Base-by-base conservation (phyloP, 2,113 vertebrate species). In the Hyperopisus bebe region DNA sequence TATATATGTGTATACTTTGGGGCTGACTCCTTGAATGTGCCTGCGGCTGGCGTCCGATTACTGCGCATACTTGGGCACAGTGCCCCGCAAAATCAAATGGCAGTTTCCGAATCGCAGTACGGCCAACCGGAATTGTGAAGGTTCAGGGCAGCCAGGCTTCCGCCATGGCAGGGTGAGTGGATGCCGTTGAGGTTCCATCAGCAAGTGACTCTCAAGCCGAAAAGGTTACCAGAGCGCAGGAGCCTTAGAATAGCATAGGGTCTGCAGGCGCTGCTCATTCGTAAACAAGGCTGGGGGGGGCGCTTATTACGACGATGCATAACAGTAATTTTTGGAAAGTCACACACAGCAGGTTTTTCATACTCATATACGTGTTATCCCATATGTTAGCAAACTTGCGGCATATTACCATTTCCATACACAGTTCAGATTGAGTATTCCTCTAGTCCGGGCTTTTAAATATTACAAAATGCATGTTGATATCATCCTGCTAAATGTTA, bases 121-220 rank as follows among this genome's bases (percentile, higher is more conserved):
- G 91, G 93, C 92, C 94, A 89, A 15, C 86, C 35, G 89, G 87
- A 91, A 91, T 90, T 91, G 87, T 90, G n/a, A 44, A 82, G 91
- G 90, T 90, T 90, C 62, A 70, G 10, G 62, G n/a, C 62, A 31
- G 62, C 62, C 62, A 27, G 31, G 62, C 62, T 70, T 70, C n/a
- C 3, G n/a, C 44, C 24, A 74, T 88, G 44, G 7, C n/a, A 13
- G 21, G 31, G 48, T 51, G n/a, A 58, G 88, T 50, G 62, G 24
- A 74, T 15, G 46, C 44, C 74, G 2, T 11, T 11, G 62, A 70
- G 62, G 27, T 31, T 11, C 62, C 62, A 31, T 70, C 62, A 70
- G n/a, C 10, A 70, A 13, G n/a, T 58, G 11, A 27, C 3, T 10
- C 10, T 5, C 70, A 77, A 42, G 35, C 70, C 17, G 10, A 19